Evolutionary conservation across 2,113 vertebrate genomes (phyloP).

Genomic region (Muscicapa adusta): DNA sequence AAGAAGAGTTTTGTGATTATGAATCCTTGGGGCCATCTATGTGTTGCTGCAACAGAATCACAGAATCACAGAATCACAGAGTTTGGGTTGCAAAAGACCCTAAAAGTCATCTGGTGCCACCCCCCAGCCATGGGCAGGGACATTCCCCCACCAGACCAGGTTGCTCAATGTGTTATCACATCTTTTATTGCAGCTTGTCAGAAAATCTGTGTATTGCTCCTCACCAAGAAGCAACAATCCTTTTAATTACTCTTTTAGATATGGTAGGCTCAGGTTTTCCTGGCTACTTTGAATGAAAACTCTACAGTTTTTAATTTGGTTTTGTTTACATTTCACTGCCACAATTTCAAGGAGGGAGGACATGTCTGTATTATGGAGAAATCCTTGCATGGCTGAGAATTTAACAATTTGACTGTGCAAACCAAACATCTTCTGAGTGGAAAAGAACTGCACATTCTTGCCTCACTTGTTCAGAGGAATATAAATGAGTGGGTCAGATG

Average conservation of each 20-base stretch:
- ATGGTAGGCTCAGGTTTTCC: background rate
- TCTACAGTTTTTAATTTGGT: background rate
- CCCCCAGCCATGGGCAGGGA: background rate
- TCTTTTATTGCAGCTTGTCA: background rate
- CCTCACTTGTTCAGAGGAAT: background rate
- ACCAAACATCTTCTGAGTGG: background rate
- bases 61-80: background rate
- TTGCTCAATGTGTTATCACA: background rate
- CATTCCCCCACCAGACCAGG: no score
- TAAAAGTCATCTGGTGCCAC: background rate
- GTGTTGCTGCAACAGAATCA: background rate
- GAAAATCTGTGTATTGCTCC: background rate
- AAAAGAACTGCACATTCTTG: background rate
- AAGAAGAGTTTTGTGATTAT: background rate
- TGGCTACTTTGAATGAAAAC: background rate
- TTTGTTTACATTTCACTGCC: background rate
- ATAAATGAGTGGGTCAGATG: background rate
- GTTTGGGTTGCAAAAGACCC: background rate
- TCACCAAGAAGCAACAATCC: background rate
- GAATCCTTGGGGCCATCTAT: background rate
- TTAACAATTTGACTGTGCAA: background rate
- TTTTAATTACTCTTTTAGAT: background rate
- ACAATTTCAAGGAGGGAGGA: background rate
- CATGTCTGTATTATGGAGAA: rapidly evolving
- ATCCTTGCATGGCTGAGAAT: background rate